Evolutionary conservation across 2,113 vertebrate species (phyloP).

Genomic region (Corythornis madagascariensis): DNA sequence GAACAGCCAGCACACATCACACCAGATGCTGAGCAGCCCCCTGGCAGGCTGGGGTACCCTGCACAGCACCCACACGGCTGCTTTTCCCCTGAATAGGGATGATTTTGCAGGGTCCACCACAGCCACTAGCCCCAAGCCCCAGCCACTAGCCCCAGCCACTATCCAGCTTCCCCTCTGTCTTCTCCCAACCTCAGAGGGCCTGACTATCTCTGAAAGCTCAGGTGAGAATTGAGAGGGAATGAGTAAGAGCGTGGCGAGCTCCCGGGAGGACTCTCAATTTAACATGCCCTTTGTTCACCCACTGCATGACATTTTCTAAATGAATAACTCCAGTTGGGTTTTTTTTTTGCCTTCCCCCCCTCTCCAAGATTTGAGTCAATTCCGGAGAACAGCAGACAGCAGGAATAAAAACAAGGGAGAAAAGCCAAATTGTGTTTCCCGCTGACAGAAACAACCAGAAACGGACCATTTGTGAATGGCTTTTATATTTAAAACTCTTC

Average conservation of each 20-base stretch:
- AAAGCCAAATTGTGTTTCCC: background rate
- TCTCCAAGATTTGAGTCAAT: constrained; percentile 9
- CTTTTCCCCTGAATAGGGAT: rapidly evolving
- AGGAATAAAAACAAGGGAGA: constrained; percentile 14
- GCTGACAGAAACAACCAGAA: constrained; percentile 1
- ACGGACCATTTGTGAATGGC: background rate
- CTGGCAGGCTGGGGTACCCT: background rate
- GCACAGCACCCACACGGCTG: background rate
- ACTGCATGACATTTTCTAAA: background rate
- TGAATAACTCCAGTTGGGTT: background rate
- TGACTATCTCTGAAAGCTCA: background rate
- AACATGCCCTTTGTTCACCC: constrained; percentile 18
- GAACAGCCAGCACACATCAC: background rate
- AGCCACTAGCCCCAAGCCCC: no score
- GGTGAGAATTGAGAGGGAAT: background rate
- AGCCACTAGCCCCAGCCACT: background rate
- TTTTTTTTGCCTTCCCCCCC: background rate
- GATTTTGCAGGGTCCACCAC: background rate
- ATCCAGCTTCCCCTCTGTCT: background rate
- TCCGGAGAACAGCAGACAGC: constrained; percentile 25
- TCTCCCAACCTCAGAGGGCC: background rate
- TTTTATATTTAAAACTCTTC: background rate
- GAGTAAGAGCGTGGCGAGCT: background rate
- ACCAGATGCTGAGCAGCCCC: background rate
- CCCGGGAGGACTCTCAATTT: background rate